phyloP scores from a whole-genome alignment of 1,140 invertebrate genomes.

The Pseudomyrmex pallidus region DNA sequence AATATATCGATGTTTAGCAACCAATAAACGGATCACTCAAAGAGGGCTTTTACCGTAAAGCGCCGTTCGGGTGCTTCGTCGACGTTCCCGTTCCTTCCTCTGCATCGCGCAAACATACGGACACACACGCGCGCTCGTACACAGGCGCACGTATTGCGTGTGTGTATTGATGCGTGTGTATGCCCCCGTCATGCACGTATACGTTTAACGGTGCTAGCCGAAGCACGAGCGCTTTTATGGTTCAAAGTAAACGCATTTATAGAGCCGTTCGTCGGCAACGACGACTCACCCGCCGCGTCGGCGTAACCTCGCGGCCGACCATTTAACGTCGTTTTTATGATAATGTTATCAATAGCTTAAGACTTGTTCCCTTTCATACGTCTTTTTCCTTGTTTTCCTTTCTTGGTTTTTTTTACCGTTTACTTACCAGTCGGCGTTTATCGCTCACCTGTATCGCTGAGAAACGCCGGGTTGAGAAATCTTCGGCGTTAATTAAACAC shows the following conservation, averaged over 20 bases:
- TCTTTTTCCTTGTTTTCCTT: background rate
- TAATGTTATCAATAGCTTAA: slow-evolving; percentile 83
- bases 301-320: slow-evolving; percentile 76
- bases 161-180: background rate
- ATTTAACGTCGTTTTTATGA: slow-evolving; percentile 84
- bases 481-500: slow-evolving; percentile 50
- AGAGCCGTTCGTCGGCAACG: slow-evolving; percentile 80
- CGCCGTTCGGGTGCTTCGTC: slow-evolving; percentile 75
- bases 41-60: slow-evolving; percentile 84
- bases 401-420: slow-evolving; percentile 13
- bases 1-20: slow-evolving; percentile 86
- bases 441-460: slow-evolving; percentile 63
- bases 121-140: slow-evolving; percentile 26
- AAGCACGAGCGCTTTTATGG: slow-evolving; percentile 82
- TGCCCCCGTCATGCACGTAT: slow-evolving; percentile 38
- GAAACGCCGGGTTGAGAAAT: slow-evolving; percentile 22
- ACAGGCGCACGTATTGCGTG: background rate
- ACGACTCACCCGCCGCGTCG: slow-evolving; percentile 66
- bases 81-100: slow-evolving; percentile 70
- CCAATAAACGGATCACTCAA: slow-evolving; percentile 85
- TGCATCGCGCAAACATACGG: slow-evolving; percentile 54
- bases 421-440: slow-evolving; percentile 65
- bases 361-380: slow-evolving; percentile 20
- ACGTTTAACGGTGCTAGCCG: slow-evolving; percentile 77
- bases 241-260: slow-evolving; percentile 85